Percentiles rank a stretch among this genome's conserved stretches.
Conservation (phyloP, 2,797 vertebrate genomes). For the Fistularia commersonii region DNA sequence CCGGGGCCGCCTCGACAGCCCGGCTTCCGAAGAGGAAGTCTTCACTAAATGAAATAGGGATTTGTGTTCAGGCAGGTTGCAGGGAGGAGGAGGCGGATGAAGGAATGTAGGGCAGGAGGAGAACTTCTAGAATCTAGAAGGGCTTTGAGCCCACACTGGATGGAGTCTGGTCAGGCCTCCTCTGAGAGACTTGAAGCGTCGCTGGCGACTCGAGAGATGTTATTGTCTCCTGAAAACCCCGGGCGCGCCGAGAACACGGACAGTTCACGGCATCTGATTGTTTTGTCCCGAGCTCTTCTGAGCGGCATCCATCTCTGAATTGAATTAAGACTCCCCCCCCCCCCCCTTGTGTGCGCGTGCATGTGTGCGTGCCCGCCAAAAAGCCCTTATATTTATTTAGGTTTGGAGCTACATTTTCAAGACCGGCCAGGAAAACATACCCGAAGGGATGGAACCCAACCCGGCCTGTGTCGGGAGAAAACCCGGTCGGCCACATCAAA, state of each 20-base stretch:
- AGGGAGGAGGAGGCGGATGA: constrained; percentile 67
- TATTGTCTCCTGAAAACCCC: too few species aligned
- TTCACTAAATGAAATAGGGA: constrained; percentile 88
- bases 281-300: constrained; percentile 8
- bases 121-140: constrained; percentile 10
- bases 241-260: neutral
- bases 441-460: constrained; percentile 50
- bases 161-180: too few species aligned
- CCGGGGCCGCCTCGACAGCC: constrained; percentile 76
- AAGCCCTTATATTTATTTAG: constrained; percentile 34
- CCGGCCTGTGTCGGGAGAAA: constrained; percentile 32
- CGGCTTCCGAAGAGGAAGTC: constrained; percentile 87
- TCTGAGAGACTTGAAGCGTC: too few species aligned
- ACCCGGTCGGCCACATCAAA: constrained; percentile 38
- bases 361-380: too few species aligned
- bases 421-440: constrained; percentile 29
- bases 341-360: too few species aligned
- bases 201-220: too few species aligned
- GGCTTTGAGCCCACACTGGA: too few species aligned
- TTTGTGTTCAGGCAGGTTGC: constrained; percentile 49
- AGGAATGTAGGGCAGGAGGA: constrained; percentile 34
- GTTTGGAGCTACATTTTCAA: constrained; percentile 41
- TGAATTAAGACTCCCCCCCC: constrained; percentile 22
- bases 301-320: constrained; percentile 21
- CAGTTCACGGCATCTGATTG: constrained; percentile 12